These are phyloP conservation scores for Chloromyia formosa DNA, from an alignment of 2,888 invertebrate species.

Conservation along the genomic window DNA sequence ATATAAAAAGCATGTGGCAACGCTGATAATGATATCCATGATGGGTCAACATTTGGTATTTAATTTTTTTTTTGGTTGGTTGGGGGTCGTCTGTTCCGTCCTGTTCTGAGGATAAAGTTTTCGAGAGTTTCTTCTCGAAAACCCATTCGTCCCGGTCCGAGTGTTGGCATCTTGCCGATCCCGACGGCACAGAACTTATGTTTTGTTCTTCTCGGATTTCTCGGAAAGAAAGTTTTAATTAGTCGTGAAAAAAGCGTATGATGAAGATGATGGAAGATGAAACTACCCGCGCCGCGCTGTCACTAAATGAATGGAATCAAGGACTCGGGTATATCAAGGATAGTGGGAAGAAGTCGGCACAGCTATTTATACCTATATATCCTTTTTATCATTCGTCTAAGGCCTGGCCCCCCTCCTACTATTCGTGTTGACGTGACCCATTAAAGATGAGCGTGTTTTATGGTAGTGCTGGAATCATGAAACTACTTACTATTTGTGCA, in stretches of 20 bases:
- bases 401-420: too few species aligned
- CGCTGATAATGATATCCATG: conserved; percentile 17
- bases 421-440: neutral
- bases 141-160: neutral
- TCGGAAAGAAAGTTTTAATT: conserved; percentile 28
- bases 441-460: neutral
- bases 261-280: conserved; percentile 24
- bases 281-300: neutral
- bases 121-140: neutral
- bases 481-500: too few species aligned
- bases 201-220: neutral
- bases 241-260: conserved; percentile 10
- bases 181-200: too few species aligned
- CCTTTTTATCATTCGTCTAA: too few species aligned
- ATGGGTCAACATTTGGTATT: conserved; percentile 24
- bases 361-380: too few species aligned
- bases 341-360: too few species aligned
- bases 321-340: too few species aligned
- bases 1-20: conserved; percentile 25
- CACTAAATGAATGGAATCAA: too few species aligned
- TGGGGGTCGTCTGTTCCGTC: neutral
- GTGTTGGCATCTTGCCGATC: too few species aligned
- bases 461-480: too few species aligned
- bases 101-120: too few species aligned
- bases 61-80: conserved; percentile 4